A percentile compares a stretch with the other conserved stretches of the same genome.
Conservation (phyloP, 2,888 invertebrate species). For the Drosophila picticornis region DNA sequence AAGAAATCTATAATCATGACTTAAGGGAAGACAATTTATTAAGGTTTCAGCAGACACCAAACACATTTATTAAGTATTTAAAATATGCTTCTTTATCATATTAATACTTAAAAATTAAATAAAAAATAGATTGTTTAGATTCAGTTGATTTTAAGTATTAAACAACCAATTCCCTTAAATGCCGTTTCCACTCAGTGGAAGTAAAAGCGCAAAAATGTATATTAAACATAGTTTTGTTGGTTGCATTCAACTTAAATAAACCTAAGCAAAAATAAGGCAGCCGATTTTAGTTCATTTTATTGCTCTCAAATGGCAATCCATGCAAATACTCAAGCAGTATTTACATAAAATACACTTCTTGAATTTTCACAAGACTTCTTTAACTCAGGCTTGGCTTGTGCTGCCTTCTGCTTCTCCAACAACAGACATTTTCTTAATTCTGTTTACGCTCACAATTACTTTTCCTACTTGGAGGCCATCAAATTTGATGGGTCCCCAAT, state of each 20-base stretch:
- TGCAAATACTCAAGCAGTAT: conserved; percentile 14
- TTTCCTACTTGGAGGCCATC: conserved; percentile 47
- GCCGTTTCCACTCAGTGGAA: background rate
- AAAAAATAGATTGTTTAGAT: background rate
- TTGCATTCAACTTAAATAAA: background rate
- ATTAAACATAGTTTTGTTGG: background rate
- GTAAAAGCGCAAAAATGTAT: background rate
- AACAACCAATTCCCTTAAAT: background rate
- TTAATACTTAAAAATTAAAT: background rate
- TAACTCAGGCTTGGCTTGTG: background rate
- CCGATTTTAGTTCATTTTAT: background rate
- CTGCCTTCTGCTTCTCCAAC: conserved; percentile 5
- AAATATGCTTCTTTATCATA: background rate
- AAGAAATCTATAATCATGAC: background rate
- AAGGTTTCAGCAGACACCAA: background rate
- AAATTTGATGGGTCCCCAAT: conserved; percentile 52
- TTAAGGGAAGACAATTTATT: background rate
- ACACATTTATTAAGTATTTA: background rate
- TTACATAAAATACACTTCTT: conserved; percentile 26
- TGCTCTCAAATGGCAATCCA: background rate
- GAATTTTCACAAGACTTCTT: background rate
- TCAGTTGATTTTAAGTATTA: background rate
- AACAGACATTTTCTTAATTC: conserved; percentile 53
- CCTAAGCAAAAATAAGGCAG: background rate
- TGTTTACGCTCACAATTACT: conserved; percentile 57